Base-by-base conservation (phyloP, 2,888 invertebrate genomes). In the Euplexia lucipara region DNA sequence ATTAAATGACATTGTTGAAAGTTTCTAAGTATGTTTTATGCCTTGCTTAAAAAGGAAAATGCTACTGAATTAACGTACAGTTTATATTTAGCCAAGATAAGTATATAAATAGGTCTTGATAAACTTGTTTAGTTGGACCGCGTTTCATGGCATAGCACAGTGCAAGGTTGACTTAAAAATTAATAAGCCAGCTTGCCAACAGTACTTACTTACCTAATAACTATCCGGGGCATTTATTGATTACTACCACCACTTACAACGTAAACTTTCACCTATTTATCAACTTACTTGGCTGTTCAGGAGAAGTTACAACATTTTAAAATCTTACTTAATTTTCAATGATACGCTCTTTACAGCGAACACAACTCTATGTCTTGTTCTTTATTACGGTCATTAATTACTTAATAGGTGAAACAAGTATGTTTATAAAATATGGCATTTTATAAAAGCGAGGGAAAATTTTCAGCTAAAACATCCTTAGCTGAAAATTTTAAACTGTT, bases 91-190 rank as follows among this genome's bases (percentile, higher is more conserved):
- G n/a, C 20, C 20, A 30, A 69, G n/a, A 26, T 47, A 41, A 16
- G 5, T 41, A 14, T 47, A 32, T 45, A 32, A 5, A 26, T 39
- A 69, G 20, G 22, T 18, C 14, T 26, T 26, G 26, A 2, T 48
- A 26, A 20, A 52, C 14, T 48, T 53, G 16, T 30, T 42, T 30
- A 37, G 42, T 52, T 47, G 26, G 56, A 42, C 26, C 26, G 26
- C 26, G 60, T 37, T 53, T 59, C 18, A 44, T 48, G 34, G 57
- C 35, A 53, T 47, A 14, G 53, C 39, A 32, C 14, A 10, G 4
- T 26, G 53, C 61, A 61, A 73, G 64, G 64, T 58, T 54, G 45
- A 54, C 41, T 75, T 62, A 64, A 76, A 79, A 79, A 72, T 66
- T 66, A 66, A 66, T 69, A 72, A 56, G 54, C 22, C n/a, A 44